Percentiles rank a stretch among this genome's conserved stretches.
phyloP scores from a whole-genome alignment of 2,888 invertebrate genomes.

The Camponotus fellah region DNA sequence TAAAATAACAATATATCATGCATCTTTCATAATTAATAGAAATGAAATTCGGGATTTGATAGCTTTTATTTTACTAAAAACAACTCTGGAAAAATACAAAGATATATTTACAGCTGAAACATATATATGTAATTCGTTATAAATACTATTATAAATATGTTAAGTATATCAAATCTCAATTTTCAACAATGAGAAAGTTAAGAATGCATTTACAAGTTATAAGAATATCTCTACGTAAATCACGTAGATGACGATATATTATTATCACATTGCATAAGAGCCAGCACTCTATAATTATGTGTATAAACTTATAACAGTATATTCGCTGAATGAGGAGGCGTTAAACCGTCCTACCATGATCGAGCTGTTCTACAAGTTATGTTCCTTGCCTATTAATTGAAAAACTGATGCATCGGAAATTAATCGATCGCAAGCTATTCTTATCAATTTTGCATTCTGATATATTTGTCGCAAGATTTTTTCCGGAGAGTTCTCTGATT shows the following conservation, averaged over 20 bases:
- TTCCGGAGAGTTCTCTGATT: not conserved
- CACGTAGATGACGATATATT: constrained; percentile 45
- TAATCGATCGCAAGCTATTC: constrained; percentile 3
- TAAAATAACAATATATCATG: not conserved
- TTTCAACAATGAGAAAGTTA: constrained; percentile 35
- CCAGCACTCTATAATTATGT: constrained; percentile 49
- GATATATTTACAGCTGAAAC: not conserved
- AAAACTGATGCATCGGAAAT: constrained; percentile 14
- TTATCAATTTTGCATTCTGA: not conserved
- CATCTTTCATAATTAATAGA: not conserved
- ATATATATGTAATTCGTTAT: not conserved
- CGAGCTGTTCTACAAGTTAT: constrained; percentile 14
- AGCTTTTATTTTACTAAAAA: not conserved
- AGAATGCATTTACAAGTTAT: constrained; percentile 36
- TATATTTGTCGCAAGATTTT: not conserved
- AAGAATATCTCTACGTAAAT: constrained; percentile 42
- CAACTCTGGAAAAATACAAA: constrained; percentile 3
- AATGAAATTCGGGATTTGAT: not conserved
- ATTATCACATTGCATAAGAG: constrained; percentile 55
- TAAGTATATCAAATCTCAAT: not conserved
- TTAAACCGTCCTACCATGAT: constrained; percentile 25
- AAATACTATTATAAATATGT: not conserved
- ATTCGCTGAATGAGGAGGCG: constrained; percentile 48
- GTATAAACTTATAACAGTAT: constrained; percentile 53
- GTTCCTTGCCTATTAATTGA: constrained; percentile 1